Conservation (phyloP, 2,113 vertebrate genomes). For the Pluvianellus socialis region DNA sequence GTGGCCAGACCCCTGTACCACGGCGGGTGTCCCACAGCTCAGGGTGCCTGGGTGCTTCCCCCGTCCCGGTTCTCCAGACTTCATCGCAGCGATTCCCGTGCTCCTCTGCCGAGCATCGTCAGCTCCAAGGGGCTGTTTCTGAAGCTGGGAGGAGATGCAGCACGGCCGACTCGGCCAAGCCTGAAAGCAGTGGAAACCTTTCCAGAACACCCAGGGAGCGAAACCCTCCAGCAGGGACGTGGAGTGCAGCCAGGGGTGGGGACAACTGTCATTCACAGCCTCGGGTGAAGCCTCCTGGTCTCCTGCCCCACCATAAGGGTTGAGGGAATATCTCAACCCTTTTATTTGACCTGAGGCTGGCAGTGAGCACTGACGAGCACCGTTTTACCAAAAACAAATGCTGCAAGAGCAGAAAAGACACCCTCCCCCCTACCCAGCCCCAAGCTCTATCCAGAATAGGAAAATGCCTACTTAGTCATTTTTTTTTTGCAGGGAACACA, state of each 20-base stretch:
- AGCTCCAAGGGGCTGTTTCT: background rate
- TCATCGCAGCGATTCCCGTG: background rate
- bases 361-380: accelerated
- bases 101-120: accelerated
- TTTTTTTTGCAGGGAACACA: background rate
- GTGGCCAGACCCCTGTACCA: accelerated
- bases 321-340: background rate
- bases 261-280: background rate
- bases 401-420: background rate
- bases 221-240: accelerated
- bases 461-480: background rate
- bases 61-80: background rate
- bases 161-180: background rate
- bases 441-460: background rate
- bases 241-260: background rate
- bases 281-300: background rate
- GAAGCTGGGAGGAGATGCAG: slow-evolving; percentile 1
- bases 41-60: background rate
- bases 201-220: background rate
- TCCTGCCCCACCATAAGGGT: background rate
- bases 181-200: background rate
- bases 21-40: accelerated
- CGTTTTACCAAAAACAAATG: background rate
- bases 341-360: accelerated
- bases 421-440: no score